Percentiles rank a stretch among this genome's conserved stretches.
These are phyloP conservation scores for Diadromus collaris DNA, from an alignment of 2,888 invertebrate species.

Conservation along the genomic window DNA sequence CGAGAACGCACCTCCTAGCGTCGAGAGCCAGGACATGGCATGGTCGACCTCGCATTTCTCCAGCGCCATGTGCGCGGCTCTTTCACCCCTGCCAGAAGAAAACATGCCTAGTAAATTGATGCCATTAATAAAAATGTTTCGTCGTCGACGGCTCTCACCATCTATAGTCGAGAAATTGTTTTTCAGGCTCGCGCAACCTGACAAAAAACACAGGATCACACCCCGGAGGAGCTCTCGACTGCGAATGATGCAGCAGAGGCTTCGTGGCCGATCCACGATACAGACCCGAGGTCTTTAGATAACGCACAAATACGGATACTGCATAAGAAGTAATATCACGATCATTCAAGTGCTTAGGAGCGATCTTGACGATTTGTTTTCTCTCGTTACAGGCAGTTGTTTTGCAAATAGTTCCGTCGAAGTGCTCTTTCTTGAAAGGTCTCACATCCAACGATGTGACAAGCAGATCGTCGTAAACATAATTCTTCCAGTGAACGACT, in stretches of 20 bases:
- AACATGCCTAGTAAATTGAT: slow-evolving; percentile 8
- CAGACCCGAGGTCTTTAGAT: slow-evolving; percentile 64
- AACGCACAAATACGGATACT: slow-evolving; percentile 70
- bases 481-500: slow-evolving; percentile 66
- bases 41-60: slow-evolving; percentile 90
- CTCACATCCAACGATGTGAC: slow-evolving; percentile 52
- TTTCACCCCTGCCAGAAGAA: slow-evolving; percentile 80
- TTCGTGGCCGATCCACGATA: slow-evolving; percentile 70
- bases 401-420: slow-evolving; percentile 11
- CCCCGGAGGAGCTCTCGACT: neutral
- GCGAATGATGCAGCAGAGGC: slow-evolving; percentile 54
- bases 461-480: slow-evolving; percentile 71
- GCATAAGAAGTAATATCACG: slow-evolving; percentile 71
- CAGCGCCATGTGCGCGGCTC: slow-evolving; percentile 81
- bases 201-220: slow-evolving; percentile 73
- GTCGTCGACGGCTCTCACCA: slow-evolving; percentile 81
- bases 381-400: neutral
- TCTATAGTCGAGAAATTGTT: slow-evolving; percentile 86
- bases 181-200: slow-evolving; percentile 82
- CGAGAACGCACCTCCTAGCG: slow-evolving; percentile 97
- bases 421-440: slow-evolving; percentile 40
- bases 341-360: slow-evolving; percentile 63
- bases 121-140: neutral
- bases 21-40: slow-evolving; percentile 96
- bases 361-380: slow-evolving; percentile 36